Base-by-base conservation (phyloP, 2,888 invertebrate genomes). In the Drosophila neonasuta region DNA sequence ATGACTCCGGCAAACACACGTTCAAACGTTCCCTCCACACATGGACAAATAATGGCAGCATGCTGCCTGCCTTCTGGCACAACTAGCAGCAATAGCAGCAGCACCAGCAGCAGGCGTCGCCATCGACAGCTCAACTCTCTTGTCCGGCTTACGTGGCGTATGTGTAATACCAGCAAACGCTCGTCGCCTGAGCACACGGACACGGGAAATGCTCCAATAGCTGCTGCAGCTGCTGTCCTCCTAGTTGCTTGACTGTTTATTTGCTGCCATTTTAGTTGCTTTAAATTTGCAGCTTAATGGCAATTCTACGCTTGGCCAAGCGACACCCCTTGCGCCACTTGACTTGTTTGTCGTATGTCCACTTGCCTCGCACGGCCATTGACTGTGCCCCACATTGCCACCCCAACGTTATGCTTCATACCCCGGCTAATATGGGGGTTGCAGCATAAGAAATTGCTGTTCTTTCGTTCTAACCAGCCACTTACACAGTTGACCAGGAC, bases 211-310 rank as follows among this genome's bases (percentile, higher is more conserved):
- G 34, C 34, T 55, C 13, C 48, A 42, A 11, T 30, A 41, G 9
- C 41, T 59, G 9, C 34, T 36, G 57, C 50, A 39, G 41, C 29
- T 52, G 42, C 41, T 30, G 13, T 44, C 11, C 44, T 59, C 20
- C 30, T 42, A 46, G 48, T 59, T 50, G 56, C 58, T 51, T 32
- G 60, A 41, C 63, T 77, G 82, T 77, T 75, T 84, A 82, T 85
- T 77, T 78, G 72, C 69, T 71, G 66, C 70, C 79, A 76, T 82
- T 87, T 77, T 72, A 88, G 87, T 79, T 87, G 84, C 86, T 79
- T 86, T 81, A 86, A 88, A 87, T 74, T 86, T 80, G 60, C 73
- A 81, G 81, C 80, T 87, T 87, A 83, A 87, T 87, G 76, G 72
- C 85, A 79, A 79, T 78, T 74, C 73, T 68, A 76, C 76, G 76